These are phyloP conservation scores for Narcine bancroftii DNA, from an alignment of 2,113 vertebrate genomes.

Conservation along the genomic window DNA sequence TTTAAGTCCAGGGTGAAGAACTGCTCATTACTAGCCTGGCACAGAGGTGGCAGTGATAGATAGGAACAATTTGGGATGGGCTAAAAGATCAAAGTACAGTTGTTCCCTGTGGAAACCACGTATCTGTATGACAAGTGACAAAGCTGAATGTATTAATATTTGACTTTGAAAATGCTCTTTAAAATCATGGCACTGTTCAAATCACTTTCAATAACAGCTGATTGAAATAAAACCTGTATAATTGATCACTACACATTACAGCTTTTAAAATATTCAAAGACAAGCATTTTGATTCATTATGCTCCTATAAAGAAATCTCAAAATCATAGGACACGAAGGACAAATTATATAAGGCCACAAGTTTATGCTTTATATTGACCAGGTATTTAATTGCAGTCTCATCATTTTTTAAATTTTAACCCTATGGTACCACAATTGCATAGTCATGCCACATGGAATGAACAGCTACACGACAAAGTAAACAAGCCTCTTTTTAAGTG, in stretches of 20 bases:
- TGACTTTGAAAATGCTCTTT: neutral
- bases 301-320: neutral
- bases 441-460: too few relatives aligned
- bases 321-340: neutral
- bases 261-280: neutral
- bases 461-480: too few relatives aligned
- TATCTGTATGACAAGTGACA: neutral
- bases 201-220: neutral
- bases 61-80: neutral
- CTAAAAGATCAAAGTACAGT: neutral
- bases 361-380: neutral
- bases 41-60: neutral
- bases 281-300: neutral
- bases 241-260: neutral
- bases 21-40: neutral
- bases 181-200: neutral
- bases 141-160: neutral
- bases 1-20: neutral
- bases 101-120: neutral
- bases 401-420: neutral
- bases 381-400: too few relatives aligned
- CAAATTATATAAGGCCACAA: neutral
- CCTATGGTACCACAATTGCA: too few relatives aligned
- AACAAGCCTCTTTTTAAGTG: too few relatives aligned
- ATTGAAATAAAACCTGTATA: too few relatives aligned